Base-by-base conservation (phyloP, 2,797 vertebrate genomes). In the Periparus ater region DNA sequence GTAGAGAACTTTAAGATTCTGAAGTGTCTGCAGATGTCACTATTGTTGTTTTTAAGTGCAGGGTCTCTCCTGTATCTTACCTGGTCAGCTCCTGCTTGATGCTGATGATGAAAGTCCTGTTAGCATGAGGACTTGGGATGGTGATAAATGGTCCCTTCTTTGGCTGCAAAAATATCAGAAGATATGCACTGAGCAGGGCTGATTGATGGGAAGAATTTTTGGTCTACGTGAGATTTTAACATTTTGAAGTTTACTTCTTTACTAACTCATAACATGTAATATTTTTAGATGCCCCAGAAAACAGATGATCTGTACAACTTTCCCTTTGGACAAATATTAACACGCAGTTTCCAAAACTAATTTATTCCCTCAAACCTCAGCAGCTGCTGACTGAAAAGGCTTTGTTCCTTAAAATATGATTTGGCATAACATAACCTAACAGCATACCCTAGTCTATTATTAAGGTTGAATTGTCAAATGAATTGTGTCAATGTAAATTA, bases 271-370 rank as follows among this genome's bases (percentile, higher is more conserved):
- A 77, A 45, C 29, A 74, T 6, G 17, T 15, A 66, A 82, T 57
- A 92, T 93, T 75, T 92, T 89, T 82, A 91, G 78, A 79, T 55
- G 65, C 74, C 66, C 79, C 88, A 85, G 65, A 88, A 88, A 93
- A 76, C 53, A 89, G 71, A 77, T 2, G 5, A 89, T 93, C 44
- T 58, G 55, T 58, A 57, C 34, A 57, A 62, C 23, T 26, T 79
- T 90, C 72, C 55, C 73, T 87, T 89, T 72, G 58, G 85, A 93
- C 88, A 93, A 76, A 54, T 22, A 67, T 72, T 79, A 85, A 78
- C 32, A 45, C 32, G 20, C 16, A 32, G 79, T 74, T 94, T 94
- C 72, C 53, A 70, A 85, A 94, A 85, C 20, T 20, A 80, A 77
- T 91, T 86, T 88, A 27, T 93, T 90, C 83, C 82, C 72, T 91